phyloP scores from a whole-genome alignment of 2,113 vertebrate species.

The Illadopsis cleaveri region DNA sequence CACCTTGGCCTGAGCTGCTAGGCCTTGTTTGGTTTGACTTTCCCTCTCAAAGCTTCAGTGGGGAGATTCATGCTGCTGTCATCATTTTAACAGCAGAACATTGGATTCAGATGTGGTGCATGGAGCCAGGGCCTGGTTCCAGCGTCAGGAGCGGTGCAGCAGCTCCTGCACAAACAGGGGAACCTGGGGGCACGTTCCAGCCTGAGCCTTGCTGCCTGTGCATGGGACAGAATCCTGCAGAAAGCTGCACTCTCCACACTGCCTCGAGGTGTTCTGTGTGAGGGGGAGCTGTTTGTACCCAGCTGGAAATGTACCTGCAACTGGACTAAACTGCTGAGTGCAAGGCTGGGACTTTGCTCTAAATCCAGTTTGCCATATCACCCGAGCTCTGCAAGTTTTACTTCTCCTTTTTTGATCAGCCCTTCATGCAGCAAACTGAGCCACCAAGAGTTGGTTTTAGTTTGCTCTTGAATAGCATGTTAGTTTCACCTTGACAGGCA shows the following conservation, averaged over 20 bases:
- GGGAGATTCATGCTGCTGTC: conserved; percentile 51
- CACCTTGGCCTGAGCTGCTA: neutral
- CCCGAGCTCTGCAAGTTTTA: neutral
- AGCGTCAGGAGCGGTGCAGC: neutral
- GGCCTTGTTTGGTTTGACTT: conserved; percentile 23
- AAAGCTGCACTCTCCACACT: neutral
- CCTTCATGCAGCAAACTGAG: neutral
- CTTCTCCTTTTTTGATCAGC: neutral
- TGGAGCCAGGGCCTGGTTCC: conserved; percentile 34
- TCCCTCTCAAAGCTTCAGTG: neutral
- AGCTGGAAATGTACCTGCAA: neutral
- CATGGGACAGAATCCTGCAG: neutral
- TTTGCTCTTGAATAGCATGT: fast-evolving
- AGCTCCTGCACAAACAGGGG: neutral
- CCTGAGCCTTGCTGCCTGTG: neutral
- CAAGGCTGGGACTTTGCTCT: neutral
- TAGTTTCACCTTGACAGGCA: neutral
- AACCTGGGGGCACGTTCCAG: neutral
- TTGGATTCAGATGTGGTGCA: conserved; percentile 22
- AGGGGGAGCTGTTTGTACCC: neutral
- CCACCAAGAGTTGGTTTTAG: neutral
- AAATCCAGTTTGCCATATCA: neutral
- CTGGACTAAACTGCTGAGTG: neutral
- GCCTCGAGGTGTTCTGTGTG: neutral
- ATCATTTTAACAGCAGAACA: neutral